Evolutionary conservation across 1,140 invertebrate genomes (phyloP), one percentile per base, ranked within the genome.

Genomic region (Drosophila ogumai): DNA sequence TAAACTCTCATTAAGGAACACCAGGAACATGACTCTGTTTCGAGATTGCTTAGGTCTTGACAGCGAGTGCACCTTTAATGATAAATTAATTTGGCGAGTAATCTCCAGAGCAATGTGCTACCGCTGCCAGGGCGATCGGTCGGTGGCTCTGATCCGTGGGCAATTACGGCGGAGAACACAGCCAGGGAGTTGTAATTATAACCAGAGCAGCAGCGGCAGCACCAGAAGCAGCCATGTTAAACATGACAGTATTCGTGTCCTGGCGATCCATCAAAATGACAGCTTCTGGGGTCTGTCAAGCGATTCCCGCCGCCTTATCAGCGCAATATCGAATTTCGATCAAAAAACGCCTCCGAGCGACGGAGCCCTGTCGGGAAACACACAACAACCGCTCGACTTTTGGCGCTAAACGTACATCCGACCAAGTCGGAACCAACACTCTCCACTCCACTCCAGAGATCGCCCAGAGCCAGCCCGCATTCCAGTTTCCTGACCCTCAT

Each of bases 281-380:
- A 84, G 84, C 84, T 87, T 59, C 80, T 80, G 76, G 59, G 63
- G 46, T 66, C 78, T 61, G 64, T 75, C 75, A 65, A 78, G 55
- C 75, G 67, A 58, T 75, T 60, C 65, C 57, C 72, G 61, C 55
- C 69, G 65, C 50, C 76, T 91, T 92, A 92, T 92, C 91, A 82
- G 75, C 65, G 64, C 82, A 80, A 91, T 92, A 92, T 92, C 91
- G 85, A 92, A 91, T 92, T 92, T 91, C 91, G 82, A 91, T 91
- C 90, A 79, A 90, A 85, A 88, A 85, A 88, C 81, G 86, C 77
- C 81, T 81, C 50, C 68, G 61, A 72, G 82, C 79, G 66, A 72
- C 79, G 72, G 79, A 56, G 64, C 59, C 46, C 46, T 49, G 58
- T 61, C 55, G 63, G 28, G 40, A 58, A 58, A 28, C 50, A 54